Conservation (phyloP, 2,888 invertebrate genomes). For the Brachyptera putata region DNA sequence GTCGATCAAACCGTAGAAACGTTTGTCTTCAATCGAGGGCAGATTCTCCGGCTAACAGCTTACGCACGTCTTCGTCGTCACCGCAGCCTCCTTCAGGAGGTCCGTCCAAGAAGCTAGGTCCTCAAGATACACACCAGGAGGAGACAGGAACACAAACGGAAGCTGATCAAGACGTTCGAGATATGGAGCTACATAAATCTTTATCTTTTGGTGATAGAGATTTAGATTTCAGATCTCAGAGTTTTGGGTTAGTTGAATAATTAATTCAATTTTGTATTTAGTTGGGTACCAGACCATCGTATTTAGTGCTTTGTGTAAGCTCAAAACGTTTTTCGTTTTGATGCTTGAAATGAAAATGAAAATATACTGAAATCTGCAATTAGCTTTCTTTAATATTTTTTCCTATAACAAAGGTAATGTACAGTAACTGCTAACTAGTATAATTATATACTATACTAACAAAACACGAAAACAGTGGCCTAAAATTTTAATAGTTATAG, state of each 20-base stretch:
- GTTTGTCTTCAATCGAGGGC: conserved; percentile 23
- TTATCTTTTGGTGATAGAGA: conserved; percentile 27
- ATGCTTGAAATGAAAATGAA: too few relatives aligned
- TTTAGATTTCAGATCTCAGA: conserved; percentile 35
- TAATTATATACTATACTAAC: too few relatives aligned
- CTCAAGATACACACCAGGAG: conserved; percentile 9
- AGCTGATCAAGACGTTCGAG: conserved; percentile 24
- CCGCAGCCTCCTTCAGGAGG: neutral
- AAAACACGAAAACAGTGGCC: too few relatives aligned
- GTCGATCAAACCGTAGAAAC: conserved; percentile 16
- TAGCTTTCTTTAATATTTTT: too few relatives aligned
- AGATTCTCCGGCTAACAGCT: conserved; percentile 29
- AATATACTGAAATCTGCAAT: too few relatives aligned
- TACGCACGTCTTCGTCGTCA: conserved; percentile 18
- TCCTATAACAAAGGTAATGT: too few relatives aligned
- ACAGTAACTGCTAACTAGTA: too few relatives aligned
- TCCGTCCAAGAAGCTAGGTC: neutral
- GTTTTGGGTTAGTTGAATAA: conserved; percentile 36
- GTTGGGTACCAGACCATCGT: neutral
- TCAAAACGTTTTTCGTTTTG: neutral
- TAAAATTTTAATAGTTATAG: too few relatives aligned
- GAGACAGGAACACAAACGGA: conserved; percentile 28
- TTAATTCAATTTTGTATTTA: neutral
- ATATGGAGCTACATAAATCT: conserved; percentile 27
- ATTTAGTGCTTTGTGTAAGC: too few relatives aligned